Conservation (phyloP, 2,888 invertebrate genomes). For the Baccha elongata region DNA sequence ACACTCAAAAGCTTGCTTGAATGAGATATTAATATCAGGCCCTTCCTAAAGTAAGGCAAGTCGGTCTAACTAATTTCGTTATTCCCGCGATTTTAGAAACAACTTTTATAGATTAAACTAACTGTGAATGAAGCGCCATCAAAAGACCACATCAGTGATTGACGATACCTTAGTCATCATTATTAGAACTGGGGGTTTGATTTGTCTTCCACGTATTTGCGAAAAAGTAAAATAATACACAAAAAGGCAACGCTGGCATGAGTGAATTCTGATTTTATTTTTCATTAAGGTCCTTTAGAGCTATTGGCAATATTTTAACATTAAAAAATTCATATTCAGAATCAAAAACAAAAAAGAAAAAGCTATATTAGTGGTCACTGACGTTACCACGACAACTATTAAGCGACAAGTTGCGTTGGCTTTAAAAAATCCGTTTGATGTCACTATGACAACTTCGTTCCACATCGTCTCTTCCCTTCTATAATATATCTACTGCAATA, state of each 20-base stretch:
- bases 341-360: not conserved
- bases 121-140: too few relatives aligned
- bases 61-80: too few relatives aligned
- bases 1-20: too few relatives aligned
- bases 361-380: constrained; percentile 21
- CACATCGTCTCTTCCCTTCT: not conserved
- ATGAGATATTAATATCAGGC: too few relatives aligned
- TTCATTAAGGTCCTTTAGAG: constrained; percentile 53
- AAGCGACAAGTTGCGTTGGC: constrained; percentile 56
- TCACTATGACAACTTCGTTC: constrained; percentile 9
- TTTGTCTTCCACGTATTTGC: too few relatives aligned
- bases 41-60: too few relatives aligned
- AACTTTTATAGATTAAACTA: too few relatives aligned
- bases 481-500: constrained; percentile 30
- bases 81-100: too few relatives aligned
- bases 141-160: too few relatives aligned
- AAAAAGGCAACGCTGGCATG: constrained; percentile 15
- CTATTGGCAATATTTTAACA: constrained; percentile 48
- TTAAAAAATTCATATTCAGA: constrained; percentile 49
- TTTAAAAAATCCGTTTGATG: constrained; percentile 49
- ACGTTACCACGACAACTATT: constrained; percentile 46
- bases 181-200: too few relatives aligned
- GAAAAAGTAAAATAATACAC: too few relatives aligned
- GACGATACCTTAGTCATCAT: too few relatives aligned
- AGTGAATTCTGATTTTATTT: constrained; percentile 60